phyloP scores from a whole-genome alignment of 2,113 vertebrate species.

The Rhabdornis inornatus region DNA sequence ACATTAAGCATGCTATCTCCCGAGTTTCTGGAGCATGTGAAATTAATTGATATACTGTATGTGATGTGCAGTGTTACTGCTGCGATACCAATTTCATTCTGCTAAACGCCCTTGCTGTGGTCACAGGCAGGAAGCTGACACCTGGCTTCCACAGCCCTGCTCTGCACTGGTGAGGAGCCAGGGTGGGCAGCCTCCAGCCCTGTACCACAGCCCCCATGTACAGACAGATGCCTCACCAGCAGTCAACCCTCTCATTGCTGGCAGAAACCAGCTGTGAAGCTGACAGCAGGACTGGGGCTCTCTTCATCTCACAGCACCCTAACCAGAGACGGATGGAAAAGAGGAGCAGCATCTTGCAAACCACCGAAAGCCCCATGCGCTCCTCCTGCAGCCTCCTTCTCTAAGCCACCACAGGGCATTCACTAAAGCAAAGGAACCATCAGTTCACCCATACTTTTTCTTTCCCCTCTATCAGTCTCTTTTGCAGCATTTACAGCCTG shows the following conservation, averaged over 20 bases:
- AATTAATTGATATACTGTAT: not conserved
- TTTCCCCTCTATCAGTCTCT: not conserved
- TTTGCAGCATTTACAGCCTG: not conserved
- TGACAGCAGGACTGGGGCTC: not conserved
- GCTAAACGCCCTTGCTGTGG: rapidly evolving
- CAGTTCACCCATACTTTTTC: not conserved
- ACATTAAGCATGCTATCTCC: not conserved
- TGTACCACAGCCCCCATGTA: not conserved
- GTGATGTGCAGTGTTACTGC: rapidly evolving
- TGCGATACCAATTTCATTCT: not conserved
- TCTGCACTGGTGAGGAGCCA: not conserved
- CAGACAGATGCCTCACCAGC: not conserved
- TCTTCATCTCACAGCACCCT: not conserved
- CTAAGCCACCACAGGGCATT: not conserved
- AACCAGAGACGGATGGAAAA: not conserved
- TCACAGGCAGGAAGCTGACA: not conserved
- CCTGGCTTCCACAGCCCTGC: not conserved
- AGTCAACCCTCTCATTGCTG: rapidly evolving
- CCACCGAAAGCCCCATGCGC: rapidly evolving
- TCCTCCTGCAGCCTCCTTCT: not conserved
- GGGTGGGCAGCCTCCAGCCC: not conserved
- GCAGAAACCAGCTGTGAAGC: not conserved
- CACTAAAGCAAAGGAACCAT: not conserved
- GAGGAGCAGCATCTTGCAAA: rapidly evolving
- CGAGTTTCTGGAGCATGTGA: not conserved